Conservation (phyloP, 30 jellyfish, hydroid and myxozoan genomes). For the Aurelia sp. region DNA sequence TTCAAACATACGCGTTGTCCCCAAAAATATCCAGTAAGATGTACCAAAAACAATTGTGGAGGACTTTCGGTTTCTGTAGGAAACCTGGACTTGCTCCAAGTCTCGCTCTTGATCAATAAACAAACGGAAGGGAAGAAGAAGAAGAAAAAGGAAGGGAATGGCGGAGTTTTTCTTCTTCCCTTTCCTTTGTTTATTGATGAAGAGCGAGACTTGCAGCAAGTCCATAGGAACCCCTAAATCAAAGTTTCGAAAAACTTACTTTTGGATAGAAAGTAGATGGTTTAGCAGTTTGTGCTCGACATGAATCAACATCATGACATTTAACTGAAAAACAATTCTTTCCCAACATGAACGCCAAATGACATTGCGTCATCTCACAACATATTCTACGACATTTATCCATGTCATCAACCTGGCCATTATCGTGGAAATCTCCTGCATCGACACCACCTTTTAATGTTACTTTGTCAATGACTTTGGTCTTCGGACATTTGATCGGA, state of each 20-base stretch:
- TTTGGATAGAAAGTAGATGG: constrained; percentile 90
- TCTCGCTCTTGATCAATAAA: too few relatives aligned
- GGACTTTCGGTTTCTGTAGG: too few relatives aligned
- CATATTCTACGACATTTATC: constrained; percentile 89
- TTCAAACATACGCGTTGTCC: too few relatives aligned
- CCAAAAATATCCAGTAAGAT: too few relatives aligned
- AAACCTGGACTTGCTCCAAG: too few relatives aligned
- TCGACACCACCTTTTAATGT: constrained; percentile 97
- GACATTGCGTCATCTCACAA: constrained; percentile 98
- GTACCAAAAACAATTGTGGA: too few relatives aligned
- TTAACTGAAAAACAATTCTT: constrained; percentile 92
- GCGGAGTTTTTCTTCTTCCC: too few relatives aligned
- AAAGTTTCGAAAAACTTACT: constrained; percentile 41
- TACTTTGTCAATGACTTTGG: constrained; percentile 78
- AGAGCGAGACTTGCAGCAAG: too few relatives aligned
- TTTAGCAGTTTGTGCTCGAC: constrained; percentile 96
- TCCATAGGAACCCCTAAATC: too few relatives aligned
- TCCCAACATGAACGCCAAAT: constrained; percentile 95
- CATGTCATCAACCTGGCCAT: constrained; percentile 95
- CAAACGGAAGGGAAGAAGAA: too few relatives aligned
- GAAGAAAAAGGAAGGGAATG: too few relatives aligned
- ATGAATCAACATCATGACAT: constrained; percentile 90
- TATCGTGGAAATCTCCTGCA: constrained; percentile 97
- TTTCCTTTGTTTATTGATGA: too few relatives aligned
- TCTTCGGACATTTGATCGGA: constrained; percentile 80